Evolutionary conservation across 2,888 invertebrate genomes (phyloP).

Genomic region (Acrobeloides nanus): DNA sequence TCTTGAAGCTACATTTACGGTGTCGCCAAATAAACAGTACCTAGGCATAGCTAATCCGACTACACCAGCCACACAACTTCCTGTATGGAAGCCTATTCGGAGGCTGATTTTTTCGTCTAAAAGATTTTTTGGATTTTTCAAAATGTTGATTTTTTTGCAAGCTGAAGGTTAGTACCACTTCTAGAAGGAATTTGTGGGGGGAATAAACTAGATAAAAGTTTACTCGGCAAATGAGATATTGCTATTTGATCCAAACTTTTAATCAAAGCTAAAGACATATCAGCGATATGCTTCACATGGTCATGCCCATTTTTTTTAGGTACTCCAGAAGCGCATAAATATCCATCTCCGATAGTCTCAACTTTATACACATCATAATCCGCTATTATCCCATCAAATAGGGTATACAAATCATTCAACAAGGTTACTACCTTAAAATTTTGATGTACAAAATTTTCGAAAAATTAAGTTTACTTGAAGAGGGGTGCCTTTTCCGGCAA

Average conservation of each 20-base stretch:
- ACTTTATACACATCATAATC: constrained; percentile 49
- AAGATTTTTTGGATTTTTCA: no score
- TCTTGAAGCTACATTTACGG: constrained; percentile 36
- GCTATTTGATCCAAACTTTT: constrained; percentile 24
- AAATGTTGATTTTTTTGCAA: no score
- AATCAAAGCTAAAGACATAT: constrained; percentile 33
- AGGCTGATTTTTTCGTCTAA: no score
- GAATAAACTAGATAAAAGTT: no score
- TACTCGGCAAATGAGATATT: constrained; percentile 38
- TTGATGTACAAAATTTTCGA: constrained; percentile 39
- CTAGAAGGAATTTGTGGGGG: no score
- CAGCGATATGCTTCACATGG: constrained; percentile 33
- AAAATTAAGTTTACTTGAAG: constrained; percentile 27
- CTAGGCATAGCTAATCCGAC: no score
- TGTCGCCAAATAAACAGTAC: constrained; percentile 10
- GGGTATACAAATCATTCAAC: constrained; percentile 48
- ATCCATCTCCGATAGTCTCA: constrained; percentile 46
- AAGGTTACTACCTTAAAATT: no score
- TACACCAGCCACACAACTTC: no score
- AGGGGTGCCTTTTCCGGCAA: constrained; percentile 36
- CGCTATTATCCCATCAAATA: constrained; percentile 44
- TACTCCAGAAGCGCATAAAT: constrained; percentile 38
- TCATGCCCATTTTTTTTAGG: constrained; percentile 39
- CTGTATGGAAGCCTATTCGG: no score
- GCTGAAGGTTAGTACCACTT: no score